Evolutionary conservation across 2,888 invertebrate genomes (phyloP).

Genomic region (Lottia scabra): DNA sequence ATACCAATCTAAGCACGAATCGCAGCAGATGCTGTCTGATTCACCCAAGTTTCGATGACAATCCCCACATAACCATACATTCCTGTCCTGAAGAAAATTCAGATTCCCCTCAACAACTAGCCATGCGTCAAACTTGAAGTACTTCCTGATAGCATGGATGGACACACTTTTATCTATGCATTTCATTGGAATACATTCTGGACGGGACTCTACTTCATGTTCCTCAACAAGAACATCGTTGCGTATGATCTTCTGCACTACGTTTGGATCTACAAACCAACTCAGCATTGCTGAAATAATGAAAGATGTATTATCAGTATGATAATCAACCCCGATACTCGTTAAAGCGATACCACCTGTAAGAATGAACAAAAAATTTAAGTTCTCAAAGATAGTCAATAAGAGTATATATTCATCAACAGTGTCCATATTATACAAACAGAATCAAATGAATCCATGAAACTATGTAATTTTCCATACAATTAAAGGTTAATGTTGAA

Average conservation of each 20-base stretch:
- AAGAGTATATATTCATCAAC: no score
- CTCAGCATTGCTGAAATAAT: neutral
- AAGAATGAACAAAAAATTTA: no score
- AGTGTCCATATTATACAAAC: no score
- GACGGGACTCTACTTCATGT: neutral
- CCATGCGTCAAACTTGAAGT: neutral
- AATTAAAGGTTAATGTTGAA: no score
- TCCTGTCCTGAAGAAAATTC: neutral
- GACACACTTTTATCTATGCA: neutral
- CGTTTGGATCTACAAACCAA: neutral
- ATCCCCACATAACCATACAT: neutral
- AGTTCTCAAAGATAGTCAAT: no score
- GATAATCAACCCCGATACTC: neutral
- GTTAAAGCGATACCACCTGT: no score
- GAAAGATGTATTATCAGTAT: neutral
- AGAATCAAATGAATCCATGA: no score
- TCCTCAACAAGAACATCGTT: neutral
- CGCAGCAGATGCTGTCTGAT: neutral
- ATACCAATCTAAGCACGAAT: neutral
- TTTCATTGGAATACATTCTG: neutral
- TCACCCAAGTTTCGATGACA: neutral
- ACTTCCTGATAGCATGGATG: neutral
- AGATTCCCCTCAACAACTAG: neutral
- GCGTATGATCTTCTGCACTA: neutral
- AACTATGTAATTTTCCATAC: no score